Evolutionary conservation across 2,888 invertebrate genomes (phyloP).

Genomic region (Trilocha varians): DNA sequence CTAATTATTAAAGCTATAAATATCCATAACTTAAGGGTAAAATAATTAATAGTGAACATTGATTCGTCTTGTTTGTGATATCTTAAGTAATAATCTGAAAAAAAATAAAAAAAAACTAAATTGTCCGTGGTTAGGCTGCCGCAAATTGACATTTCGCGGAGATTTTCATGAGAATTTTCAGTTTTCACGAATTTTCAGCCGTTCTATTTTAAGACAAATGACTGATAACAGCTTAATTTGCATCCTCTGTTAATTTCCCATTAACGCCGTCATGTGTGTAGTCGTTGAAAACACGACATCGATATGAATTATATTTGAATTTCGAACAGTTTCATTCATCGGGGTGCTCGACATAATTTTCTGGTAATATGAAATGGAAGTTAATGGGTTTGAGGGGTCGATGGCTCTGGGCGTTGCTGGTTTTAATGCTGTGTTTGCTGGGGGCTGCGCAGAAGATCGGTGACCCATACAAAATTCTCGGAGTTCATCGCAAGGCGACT

Average conservation of each 20-base stretch:
- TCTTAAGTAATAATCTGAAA: too few species aligned
- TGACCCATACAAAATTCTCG: slow-evolving; percentile 90
- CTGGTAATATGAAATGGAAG: slow-evolving; percentile 65
- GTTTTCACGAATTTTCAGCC: slow-evolving; percentile 49
- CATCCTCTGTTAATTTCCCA: slow-evolving; percentile 29
- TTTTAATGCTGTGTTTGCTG: slow-evolving; percentile 32
- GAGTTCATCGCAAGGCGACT: slow-evolving; percentile 82
- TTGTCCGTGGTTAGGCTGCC: slow-evolving; percentile 29
- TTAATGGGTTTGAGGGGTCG: slow-evolving; percentile 46
- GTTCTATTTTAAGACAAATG: slow-evolving; percentile 68
- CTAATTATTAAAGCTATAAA: too few species aligned
- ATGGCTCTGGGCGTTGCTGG: slow-evolving; percentile 44
- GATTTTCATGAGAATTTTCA: slow-evolving; percentile 45
- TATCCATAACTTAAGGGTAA: too few species aligned
- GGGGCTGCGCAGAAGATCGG: slow-evolving; percentile 65
- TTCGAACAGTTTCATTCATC: slow-evolving; percentile 25
- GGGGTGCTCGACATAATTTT: slow-evolving; percentile 23
- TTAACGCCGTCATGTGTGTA: slow-evolving; percentile 34
- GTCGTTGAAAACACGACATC: slow-evolving; percentile 21
- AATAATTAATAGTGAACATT: too few species aligned
- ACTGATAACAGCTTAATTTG: slow-evolving; percentile 52
- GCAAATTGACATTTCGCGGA: slow-evolving; percentile 35
- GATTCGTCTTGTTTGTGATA: too few species aligned
- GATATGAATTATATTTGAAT: slow-evolving; percentile 36
- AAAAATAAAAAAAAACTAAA: slow-evolving; percentile 19